Evolutionary conservation across 2,797 vertebrate genomes (phyloP).

Genomic region (Xenentodon cancila): DNA sequence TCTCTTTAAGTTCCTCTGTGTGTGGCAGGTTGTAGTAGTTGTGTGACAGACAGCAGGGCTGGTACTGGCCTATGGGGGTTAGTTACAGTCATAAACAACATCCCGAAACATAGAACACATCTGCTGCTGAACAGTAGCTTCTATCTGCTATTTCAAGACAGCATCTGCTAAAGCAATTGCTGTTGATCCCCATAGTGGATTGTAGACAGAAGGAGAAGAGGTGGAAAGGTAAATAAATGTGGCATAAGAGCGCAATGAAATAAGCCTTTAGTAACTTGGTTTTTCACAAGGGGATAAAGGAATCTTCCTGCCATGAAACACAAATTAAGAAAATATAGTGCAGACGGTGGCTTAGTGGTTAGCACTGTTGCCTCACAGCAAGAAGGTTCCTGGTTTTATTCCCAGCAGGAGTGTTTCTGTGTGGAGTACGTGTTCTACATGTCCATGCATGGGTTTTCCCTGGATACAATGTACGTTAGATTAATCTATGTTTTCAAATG

Average conservation of each 20-base stretch:
- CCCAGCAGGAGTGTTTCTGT: neutral
- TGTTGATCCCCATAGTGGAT: neutral
- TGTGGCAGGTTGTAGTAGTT: conserved; percentile 38
- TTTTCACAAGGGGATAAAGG: conserved; percentile 12
- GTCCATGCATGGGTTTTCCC: no score
- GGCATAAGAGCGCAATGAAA: conserved; percentile 9
- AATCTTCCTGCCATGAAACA: conserved; percentile 16
- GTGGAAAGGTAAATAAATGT: conserved; percentile 6
- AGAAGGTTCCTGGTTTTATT: no score
- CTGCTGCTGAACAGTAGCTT: conserved; percentile 57
- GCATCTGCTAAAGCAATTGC: conserved; percentile 59
- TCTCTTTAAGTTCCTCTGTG: conserved; percentile 21
- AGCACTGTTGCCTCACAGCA: no score
- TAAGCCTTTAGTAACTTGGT: conserved; percentile 6
- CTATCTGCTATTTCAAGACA: conserved; percentile 45
- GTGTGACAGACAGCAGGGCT: conserved; percentile 64
- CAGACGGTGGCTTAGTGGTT: neutral
- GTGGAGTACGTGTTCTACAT: neutral
- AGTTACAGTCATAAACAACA: conserved; percentile 65
- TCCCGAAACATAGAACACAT: conserved; percentile 31
- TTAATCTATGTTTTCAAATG: no score
- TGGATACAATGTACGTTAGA: no score
- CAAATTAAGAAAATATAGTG: neutral
- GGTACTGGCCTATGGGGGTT: conserved; percentile 49
- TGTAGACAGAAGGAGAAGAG: conserved; percentile 14